Conservation (phyloP, 2,113 vertebrate genomes). For the Chaenocephalus aceratus region DNA sequence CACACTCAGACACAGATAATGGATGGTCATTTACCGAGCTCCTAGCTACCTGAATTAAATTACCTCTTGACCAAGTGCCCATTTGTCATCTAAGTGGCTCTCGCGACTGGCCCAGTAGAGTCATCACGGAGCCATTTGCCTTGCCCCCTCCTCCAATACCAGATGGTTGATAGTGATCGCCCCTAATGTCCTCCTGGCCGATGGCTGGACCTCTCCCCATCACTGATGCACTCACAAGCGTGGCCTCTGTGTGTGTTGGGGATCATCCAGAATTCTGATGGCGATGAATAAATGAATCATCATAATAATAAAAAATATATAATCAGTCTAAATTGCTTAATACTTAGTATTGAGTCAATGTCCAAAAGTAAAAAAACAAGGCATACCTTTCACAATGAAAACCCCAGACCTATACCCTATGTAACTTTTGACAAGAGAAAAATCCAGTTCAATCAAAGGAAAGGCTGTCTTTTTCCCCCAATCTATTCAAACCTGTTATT, state of each 20-base stretch:
- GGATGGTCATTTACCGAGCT: constrained; percentile 50
- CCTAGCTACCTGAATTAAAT: constrained; percentile 53
- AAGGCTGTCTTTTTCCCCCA: too few species aligned
- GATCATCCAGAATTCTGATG: neutral
- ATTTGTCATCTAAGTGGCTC: constrained; percentile 72
- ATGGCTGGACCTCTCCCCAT: constrained; percentile 79
- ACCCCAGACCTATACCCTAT: too few species aligned
- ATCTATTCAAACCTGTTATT: too few species aligned
- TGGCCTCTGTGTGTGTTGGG: neutral
- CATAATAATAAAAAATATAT: neutral
- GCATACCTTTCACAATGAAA: too few species aligned
- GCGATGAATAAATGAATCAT: constrained; percentile 3
- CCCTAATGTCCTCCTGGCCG: constrained; percentile 82
- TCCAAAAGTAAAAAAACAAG: neutral
- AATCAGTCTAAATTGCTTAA: neutral
- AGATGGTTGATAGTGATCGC: constrained; percentile 82
- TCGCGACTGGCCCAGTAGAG: constrained; percentile 71
- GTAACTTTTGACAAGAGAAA: too few species aligned
- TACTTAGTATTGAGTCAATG: neutral
- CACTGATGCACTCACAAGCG: constrained; percentile 2
- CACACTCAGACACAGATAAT: constrained; percentile 30
- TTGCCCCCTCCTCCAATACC: constrained; percentile 60
- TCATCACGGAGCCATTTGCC: constrained; percentile 80
- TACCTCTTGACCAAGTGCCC: constrained; percentile 58
- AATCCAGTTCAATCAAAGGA: too few species aligned